Evolutionary conservation across 2,888 invertebrate genomes (phyloP), one percentile per base, ranked within the genome.

Genomic region (Rugalucina vietnamica): DNA sequence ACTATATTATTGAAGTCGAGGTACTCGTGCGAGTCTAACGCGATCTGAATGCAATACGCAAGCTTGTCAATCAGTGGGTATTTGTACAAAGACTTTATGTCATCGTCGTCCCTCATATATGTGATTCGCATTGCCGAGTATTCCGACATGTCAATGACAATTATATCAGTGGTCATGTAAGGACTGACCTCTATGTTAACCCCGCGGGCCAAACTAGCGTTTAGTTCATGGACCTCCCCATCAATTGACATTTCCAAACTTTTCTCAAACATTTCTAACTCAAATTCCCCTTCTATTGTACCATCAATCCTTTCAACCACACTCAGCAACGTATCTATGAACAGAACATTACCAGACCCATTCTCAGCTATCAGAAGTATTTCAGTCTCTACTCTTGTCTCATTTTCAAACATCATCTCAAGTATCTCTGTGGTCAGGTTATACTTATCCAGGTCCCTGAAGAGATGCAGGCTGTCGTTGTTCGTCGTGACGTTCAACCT

Each of bases 21-120:
- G 24, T 85, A 39, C 70, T 87, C 87, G 60, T 60, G 24, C 14
- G 43, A 65, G 0, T 74, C 24, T 12, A 87, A 34, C 1, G 79
- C 24, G 2, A 87, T 65, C 37, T 83, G 85, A 21, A 81, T 81
- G 57, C 87, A 87, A 21, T 85, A 85, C 0, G 81, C 39, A 37
- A 87, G 54, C 32, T 83, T 81, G 21, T 50, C 70, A 4, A 87
- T 81, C 4, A 29, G n/a, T 0, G 82, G 72, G 18, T 79, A 79
- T 36, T 69, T 73, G 43, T 83, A 79, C 1, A 75, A 69, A 0
- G 18, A 1, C 32, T 85, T 76, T 0, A 87, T 60, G 5, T 76
- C 78, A 0, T 37, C 27, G 0, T 81, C 39, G 36, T 79, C 54
- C 24, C 43, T 50, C 32, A 60, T 72, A 57, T 74, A 85, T 0